Percentiles rank a stretch among this genome's conserved stretches.
phyloP scores from a whole-genome alignment of 1,140 invertebrate genomes.

The Microplitis demolitor region DNA sequence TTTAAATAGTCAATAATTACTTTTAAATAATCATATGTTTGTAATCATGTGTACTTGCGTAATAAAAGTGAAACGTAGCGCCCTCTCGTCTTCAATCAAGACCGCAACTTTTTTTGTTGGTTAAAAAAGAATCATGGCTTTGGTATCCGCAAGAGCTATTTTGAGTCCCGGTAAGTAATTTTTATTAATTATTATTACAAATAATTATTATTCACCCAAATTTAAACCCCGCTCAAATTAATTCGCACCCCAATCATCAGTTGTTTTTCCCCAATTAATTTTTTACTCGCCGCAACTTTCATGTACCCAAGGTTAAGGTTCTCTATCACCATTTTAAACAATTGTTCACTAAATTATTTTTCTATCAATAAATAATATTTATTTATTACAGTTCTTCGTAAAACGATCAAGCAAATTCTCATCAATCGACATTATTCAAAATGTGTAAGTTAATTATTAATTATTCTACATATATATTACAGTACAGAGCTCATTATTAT shows the following conservation, averaged over 20 bases:
- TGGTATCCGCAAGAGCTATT: conserved; percentile 46
- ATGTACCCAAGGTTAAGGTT: too few relatives aligned
- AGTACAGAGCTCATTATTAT: neutral
- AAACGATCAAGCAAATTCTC: conserved; percentile 40
- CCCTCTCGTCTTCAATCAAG: too few relatives aligned
- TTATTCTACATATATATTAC: conserved; percentile 9
- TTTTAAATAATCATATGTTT: too few relatives aligned
- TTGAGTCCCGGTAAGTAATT: conserved; percentile 50
- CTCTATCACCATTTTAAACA: neutral
- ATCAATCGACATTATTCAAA: conserved; percentile 42
- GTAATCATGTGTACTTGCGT: too few relatives aligned
- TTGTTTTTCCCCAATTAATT: too few relatives aligned
- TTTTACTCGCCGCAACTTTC: too few relatives aligned
- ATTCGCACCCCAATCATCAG: too few relatives aligned
- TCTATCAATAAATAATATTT: neutral
- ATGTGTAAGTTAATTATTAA: conserved; percentile 44
- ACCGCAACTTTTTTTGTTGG: too few relatives aligned
- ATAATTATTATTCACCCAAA: neutral
- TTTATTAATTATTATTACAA: conserved; percentile 13
- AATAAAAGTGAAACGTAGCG: too few relatives aligned
- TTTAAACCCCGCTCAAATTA: too few relatives aligned
- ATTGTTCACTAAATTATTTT: neutral
- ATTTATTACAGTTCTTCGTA: conserved; percentile 44
- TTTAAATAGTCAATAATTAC: too few relatives aligned
- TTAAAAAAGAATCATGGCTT: conserved; percentile 47